These are phyloP conservation scores for Motacilla tschutschensis DNA, from an alignment of 2,113 vertebrate genomes.

Conservation along the genomic window DNA sequence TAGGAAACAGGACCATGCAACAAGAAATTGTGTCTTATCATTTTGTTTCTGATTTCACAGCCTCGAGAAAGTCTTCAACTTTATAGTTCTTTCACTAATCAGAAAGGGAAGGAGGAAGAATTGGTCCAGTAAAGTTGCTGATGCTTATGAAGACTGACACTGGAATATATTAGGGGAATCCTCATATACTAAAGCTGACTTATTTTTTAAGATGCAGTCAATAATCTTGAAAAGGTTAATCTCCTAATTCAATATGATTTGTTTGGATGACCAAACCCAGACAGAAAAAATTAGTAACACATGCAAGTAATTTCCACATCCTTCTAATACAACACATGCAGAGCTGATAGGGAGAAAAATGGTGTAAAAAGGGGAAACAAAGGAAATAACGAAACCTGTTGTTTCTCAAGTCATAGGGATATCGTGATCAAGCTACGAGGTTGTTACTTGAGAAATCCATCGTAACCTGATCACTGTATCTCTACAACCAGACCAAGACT, in stretches of 20 bases:
- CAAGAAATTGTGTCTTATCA: neutral
- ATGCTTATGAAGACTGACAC: neutral
- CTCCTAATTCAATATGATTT: neutral
- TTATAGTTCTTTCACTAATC: neutral
- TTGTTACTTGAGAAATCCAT: conserved; percentile 60
- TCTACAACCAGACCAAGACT: conserved; percentile 61
- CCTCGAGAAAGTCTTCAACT: neutral
- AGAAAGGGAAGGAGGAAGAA: neutral
- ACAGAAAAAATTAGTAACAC: neutral
- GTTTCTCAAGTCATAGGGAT: conserved; percentile 63
- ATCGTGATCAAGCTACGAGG: conserved; percentile 69
- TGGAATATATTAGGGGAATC: neutral
- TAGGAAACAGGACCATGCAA: neutral
- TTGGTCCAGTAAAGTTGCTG: neutral
- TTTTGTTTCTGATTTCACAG: neutral
- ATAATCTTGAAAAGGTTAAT: neutral
- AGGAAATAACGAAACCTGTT: neutral
- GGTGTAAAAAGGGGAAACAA: neutral
- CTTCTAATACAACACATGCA: neutral
- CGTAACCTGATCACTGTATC: conserved; percentile 72
- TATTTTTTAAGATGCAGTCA: neutral
- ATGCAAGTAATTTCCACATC: neutral
- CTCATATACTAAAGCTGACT: neutral
- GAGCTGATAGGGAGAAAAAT: neutral
- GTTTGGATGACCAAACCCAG: neutral